These are phyloP conservation scores for Pterocles burchelli DNA, from an alignment of 2,113 vertebrate species.

Conservation along the genomic window DNA sequence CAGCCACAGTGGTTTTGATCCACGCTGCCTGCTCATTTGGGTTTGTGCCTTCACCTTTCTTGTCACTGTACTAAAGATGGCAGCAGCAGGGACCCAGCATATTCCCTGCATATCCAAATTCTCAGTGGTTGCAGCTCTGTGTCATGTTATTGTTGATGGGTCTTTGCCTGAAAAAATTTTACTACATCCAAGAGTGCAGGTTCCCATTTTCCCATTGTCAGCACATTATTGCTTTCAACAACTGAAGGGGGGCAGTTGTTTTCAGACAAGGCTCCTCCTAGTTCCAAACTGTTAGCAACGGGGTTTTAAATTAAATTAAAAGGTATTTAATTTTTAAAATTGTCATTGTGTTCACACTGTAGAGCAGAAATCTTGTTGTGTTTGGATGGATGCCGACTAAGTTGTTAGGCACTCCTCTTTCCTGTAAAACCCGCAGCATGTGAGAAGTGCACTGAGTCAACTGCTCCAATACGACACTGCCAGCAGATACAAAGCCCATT, in stretches of 20 bases:
- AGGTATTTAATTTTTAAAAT: background rate
- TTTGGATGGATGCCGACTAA: background rate
- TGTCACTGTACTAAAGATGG: background rate
- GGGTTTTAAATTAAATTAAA: background rate
- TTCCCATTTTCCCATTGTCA: background rate
- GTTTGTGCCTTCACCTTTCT: background rate
- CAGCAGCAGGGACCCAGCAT: background rate
- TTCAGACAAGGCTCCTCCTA: background rate
- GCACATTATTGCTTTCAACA: background rate
- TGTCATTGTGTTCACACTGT: background rate
- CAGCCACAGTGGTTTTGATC: background rate
- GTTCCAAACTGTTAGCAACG: background rate
- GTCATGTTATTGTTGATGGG: background rate
- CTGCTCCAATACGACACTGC: background rate
- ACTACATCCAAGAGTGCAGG: background rate
- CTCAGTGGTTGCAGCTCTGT: background rate
- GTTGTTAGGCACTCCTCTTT: background rate
- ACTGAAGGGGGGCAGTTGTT: background rate
- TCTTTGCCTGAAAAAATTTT: background rate
- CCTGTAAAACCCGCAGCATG: accelerated
- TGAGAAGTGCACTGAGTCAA: background rate
- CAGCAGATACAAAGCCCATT: background rate
- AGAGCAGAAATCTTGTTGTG: background rate
- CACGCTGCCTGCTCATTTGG: background rate
- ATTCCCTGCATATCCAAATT: background rate